Base-by-base conservation (phyloP, 1,140 invertebrate genomes). In the Zelostemma sp. region DNA sequence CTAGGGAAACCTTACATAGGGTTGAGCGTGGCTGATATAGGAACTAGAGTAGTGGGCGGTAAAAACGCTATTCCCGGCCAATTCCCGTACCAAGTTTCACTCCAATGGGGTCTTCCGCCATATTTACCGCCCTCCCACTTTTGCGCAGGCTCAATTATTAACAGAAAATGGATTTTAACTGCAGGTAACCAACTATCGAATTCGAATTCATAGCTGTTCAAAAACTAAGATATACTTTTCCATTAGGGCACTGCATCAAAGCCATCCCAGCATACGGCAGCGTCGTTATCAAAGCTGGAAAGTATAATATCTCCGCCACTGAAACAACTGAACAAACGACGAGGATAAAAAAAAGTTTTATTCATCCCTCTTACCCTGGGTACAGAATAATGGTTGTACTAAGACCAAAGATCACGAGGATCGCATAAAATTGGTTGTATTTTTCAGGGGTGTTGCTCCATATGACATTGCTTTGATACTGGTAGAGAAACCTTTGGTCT, bases 391-490 rank as follows among this genome's bases (percentile, higher is more conserved):
- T 15, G 4, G 5, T 17, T 43, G n/a, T 38, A n/a, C n/a, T n/a
- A n/a, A n/a, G n/a, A n/a, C n/a, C n/a, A n/a, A n/a, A n/a, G n/a
- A n/a, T n/a, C n/a, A n/a, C n/a, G n/a, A n/a, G n/a, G n/a, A n/a
- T n/a, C n/a, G n/a, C n/a, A n/a, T n/a, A n/a, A n/a, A n/a, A n/a
- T n/a, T n/a, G n/a, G n/a, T n/a, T n/a, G n/a, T n/a, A 41, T 19
- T 61, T 74, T 74, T 8, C 64, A 84, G 83, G 12, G 83, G 83
- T 5, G 87, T 88, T 3, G 84, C 78, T 14, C 85, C 86, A 14
- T 86, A 89, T 60, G 91, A 93, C 69, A 88, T 92, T 56, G 90
- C 89, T 21, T 45, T 92, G 0, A 77, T 92, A 14, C 86, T 84
- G 51, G 75, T 90, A 4, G 76, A 78, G n/a, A 81, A 78, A 21